Base-by-base conservation (phyloP, 2,888 invertebrate species). In the Smittia aterrima region DNA sequence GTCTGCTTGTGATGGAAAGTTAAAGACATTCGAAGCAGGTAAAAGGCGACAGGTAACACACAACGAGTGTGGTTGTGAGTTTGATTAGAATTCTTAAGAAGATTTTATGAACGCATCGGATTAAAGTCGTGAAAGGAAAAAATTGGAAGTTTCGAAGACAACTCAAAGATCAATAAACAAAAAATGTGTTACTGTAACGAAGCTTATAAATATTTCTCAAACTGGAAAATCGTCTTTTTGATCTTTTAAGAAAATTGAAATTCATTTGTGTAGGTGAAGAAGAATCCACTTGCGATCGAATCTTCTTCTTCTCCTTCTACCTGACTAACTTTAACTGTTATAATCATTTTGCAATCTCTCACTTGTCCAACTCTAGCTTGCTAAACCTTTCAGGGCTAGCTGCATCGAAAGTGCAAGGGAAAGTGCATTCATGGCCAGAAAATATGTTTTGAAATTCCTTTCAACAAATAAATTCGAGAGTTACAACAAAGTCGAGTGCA, bases 211-310 rank as follows among this genome's bases (percentile, higher is more conserved):
- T 38, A 38, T 47, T 47, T 47, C 47, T 11, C 3, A 11, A 47
- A 47, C 47, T 47, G 47, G 47, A 47, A 47, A 4, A 3, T 47
- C n/a, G 4, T 6, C 47, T 47, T 47, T n/a, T n/a, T n/a, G n/a
- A n/a, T n/a, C n/a, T n/a, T n/a, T n/a, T n/a, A n/a, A n/a, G n/a
- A n/a, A n/a, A n/a, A n/a, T n/a, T 16, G 47, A 47, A 16, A 47
- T 22, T 22, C 58, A 22, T 58, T 58, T 58, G 58, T 58, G 22
- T 58, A 22, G 58, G 58, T 58, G 58, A 58, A 58, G 58, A 58
- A 58, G 58, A 58, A 58, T 58, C 22, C 20, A 20, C 22, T 58
- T 58, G 58, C n/a, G 22, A 22, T 58, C 22, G 2, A 18, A 13
- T 58, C 58, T 58, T 58, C 22, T 58, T 47, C 47, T 47, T 47